Evolutionary conservation across 2,797 vertebrate genomes (phyloP).

Genomic region (Serranus cabrilla): DNA sequence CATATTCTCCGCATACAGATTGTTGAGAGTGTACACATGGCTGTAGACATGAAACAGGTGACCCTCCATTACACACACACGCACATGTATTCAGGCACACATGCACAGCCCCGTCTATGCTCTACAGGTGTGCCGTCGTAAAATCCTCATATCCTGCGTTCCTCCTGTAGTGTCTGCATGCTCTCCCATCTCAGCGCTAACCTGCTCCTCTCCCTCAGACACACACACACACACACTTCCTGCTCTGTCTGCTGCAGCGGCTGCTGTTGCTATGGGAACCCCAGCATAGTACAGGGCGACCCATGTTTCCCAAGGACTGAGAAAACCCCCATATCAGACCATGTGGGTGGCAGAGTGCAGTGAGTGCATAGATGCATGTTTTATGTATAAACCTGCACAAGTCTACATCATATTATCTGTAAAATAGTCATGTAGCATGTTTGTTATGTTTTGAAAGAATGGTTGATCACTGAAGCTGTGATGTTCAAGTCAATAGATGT

Average conservation of each 20-base stretch:
- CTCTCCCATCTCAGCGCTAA: constrained; percentile 78
- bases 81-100: constrained; percentile 30
- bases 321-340: constrained; percentile 65
- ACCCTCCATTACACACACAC: constrained; percentile 78
- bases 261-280: constrained; percentile 89
- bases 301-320: constrained; percentile 77
- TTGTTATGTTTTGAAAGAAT: background rate
- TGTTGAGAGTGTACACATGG: constrained; percentile 84
- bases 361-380: background rate
- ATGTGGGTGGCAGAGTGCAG: constrained; percentile 39
- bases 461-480: background rate
- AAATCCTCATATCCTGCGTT: constrained; percentile 62
- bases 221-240: constrained; percentile 76
- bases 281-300: constrained; percentile 82
- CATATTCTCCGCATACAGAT: constrained; percentile 81
- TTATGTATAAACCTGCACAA: background rate
- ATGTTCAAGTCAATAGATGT: too few species aligned
- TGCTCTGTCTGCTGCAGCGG: constrained; percentile 83
- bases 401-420: background rate
- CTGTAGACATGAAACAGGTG: constrained; percentile 84
- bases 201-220: constrained; percentile 73
- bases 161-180: constrained; percentile 65
- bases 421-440: background rate
- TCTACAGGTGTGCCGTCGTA: constrained; percentile 78
- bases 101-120: constrained; percentile 52